Conservation (phyloP, 2,113 vertebrate species). For the Sciurus niger region DNA sequence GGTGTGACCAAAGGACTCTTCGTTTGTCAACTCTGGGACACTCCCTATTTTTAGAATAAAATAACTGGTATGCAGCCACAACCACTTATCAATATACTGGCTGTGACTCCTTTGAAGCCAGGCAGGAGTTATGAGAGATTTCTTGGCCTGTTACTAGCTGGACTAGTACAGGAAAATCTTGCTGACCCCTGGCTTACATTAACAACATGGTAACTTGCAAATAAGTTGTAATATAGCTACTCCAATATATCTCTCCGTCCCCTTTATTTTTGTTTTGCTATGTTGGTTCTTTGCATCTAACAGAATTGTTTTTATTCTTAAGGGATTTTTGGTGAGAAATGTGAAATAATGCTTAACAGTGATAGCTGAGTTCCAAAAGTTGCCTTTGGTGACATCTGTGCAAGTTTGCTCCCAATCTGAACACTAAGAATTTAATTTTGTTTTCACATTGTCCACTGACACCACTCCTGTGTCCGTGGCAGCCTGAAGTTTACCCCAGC, state of each 20-base stretch:
- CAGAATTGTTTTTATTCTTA: not conserved
- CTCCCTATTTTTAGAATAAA: not conserved
- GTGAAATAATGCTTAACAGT: not conserved
- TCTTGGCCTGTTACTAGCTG: not conserved
- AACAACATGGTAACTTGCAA: not conserved
- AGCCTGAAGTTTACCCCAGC: not conserved
- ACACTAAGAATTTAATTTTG: not conserved
- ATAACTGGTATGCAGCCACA: not conserved
- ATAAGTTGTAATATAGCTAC: not conserved
- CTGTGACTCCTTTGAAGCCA: not conserved
- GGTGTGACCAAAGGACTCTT: not conserved
- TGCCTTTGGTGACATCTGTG: not conserved
- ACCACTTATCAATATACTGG: not conserved
- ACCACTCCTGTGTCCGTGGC: too few relatives aligned
- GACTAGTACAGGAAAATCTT: not conserved
- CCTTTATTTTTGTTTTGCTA: not conserved
- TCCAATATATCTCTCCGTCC: not conserved
- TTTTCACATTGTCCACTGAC: not conserved
- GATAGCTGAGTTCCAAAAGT: not conserved
- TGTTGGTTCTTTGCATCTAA: not conserved
- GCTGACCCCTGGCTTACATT: too few relatives aligned
- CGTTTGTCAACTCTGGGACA: accelerated
- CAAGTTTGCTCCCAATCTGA: not conserved
- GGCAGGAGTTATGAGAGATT: not conserved
- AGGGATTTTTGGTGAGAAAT: not conserved